Percentiles rank a stretch among this genome's conserved stretches.
These are phyloP conservation scores for Sciaenops ocellatus DNA, from an alignment of 2,797 vertebrate genomes.

Conservation along the genomic window DNA sequence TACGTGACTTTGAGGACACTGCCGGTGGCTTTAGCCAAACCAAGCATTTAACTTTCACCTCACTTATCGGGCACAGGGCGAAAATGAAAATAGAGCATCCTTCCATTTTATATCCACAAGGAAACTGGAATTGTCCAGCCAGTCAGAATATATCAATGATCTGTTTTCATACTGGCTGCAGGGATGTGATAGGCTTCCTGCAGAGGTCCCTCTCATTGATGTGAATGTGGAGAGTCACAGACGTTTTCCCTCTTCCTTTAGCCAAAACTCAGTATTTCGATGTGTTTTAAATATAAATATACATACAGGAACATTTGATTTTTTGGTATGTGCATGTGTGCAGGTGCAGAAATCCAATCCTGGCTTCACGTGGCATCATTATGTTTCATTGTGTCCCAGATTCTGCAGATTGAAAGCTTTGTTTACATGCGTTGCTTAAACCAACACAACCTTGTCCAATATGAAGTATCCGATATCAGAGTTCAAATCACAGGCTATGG, in stretches of 20 bases:
- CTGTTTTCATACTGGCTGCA: slow-evolving; percentile 50
- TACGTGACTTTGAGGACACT: slow-evolving; percentile 69
- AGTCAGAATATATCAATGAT: slow-evolving; percentile 24
- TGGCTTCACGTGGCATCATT: slow-evolving; percentile 3
- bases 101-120: slow-evolving; percentile 36
- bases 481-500: slow-evolving; percentile 10
- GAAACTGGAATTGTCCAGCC: slow-evolving; percentile 39
- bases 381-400: slow-evolving; percentile 21
- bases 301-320: not conserved
- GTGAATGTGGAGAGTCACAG: slow-evolving; percentile 22
- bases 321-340: not conserved
- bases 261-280: slow-evolving; percentile 2
- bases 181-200: slow-evolving; percentile 39
- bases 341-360: not conserved
- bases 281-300: slow-evolving; percentile 20
- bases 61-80: slow-evolving; percentile 34
- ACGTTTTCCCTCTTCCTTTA: not conserved
- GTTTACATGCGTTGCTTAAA: slow-evolving; percentile 28
- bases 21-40: slow-evolving; percentile 51
- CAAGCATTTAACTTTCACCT: slow-evolving; percentile 55
- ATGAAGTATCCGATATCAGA: slow-evolving; percentile 9
- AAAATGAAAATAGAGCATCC: slow-evolving; percentile 26
- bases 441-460: not conserved
- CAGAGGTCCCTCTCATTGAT: slow-evolving; percentile 30
- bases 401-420: slow-evolving; percentile 22